A percentile compares a stretch with the other conserved stretches of the same genome.
phyloP scores from a whole-genome alignment of 2,113 vertebrate species.

The Nycticebus coucang region DNA sequence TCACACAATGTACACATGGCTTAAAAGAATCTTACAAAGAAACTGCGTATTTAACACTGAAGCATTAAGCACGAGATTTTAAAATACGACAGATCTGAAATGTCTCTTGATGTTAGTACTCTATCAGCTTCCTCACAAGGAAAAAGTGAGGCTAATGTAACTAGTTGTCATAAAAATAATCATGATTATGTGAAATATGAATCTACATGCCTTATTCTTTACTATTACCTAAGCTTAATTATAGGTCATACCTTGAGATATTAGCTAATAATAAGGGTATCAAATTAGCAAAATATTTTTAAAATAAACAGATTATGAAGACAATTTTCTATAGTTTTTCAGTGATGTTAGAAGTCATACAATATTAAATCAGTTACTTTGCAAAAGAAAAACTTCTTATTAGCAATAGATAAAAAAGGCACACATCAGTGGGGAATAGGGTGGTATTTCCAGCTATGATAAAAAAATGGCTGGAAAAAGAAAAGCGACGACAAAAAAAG shows the following conservation, averaged over 20 bases:
- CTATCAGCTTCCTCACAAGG: neutral
- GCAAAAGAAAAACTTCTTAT: neutral
- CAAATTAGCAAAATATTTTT: conserved; percentile 19
- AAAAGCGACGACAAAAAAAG: neutral
- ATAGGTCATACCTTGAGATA: neutral
- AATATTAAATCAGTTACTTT: conserved; percentile 8
- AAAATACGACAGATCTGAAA: neutral
- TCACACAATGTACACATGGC: neutral
- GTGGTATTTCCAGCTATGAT: neutral
- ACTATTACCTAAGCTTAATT: neutral
- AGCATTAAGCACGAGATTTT: neutral
- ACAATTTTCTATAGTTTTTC: conserved; percentile 36
- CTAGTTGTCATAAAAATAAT: conserved; percentile 21
- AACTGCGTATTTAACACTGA: neutral
- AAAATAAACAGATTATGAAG: conserved; percentile 6
- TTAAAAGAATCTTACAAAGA: conserved; percentile 44
- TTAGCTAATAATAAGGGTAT: conserved; percentile 36
- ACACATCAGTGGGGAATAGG: neutral
- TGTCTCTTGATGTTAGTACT: neutral
- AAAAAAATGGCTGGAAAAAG: neutral
- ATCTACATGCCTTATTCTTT: neutral
- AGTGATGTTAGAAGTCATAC: neutral
- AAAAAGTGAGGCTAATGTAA: neutral
- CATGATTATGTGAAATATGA: conserved; percentile 11
- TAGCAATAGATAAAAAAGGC: neutral